Conservation (phyloP, 1,140 invertebrate genomes). For the Cataglyphis hispanica region DNA sequence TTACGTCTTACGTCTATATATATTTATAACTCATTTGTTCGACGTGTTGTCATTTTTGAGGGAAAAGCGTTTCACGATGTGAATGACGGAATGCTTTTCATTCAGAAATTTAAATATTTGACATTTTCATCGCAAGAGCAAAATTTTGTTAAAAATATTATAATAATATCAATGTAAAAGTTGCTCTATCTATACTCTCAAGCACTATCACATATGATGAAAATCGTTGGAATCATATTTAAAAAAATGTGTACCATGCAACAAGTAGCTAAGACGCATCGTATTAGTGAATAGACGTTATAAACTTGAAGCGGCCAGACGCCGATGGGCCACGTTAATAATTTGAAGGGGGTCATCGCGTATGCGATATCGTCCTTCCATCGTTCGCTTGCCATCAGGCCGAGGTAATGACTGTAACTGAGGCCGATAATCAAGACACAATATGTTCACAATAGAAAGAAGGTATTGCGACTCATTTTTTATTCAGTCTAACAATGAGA, state of each 20-base stretch:
- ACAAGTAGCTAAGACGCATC: slow-evolving; percentile 32
- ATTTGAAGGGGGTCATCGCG: slow-evolving; percentile 55
- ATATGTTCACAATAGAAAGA: not conserved
- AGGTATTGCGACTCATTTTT: slow-evolving; percentile 40
- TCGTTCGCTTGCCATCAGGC: slow-evolving; percentile 16
- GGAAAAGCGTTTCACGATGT: not conserved
- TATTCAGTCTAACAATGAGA: slow-evolving; percentile 13
- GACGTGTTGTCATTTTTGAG: not conserved
- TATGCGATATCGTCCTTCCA: slow-evolving; percentile 53
- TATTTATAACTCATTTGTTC: not conserved
- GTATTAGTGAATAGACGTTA: slow-evolving; percentile 6
- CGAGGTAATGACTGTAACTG: slow-evolving; percentile 44
- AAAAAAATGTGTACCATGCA: slow-evolving; percentile 35
- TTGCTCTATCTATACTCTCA: not conserved
- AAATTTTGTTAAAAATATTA: not conserved
- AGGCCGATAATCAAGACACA: slow-evolving; percentile 10
- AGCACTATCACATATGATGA: not conserved
- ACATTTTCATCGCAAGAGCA: not conserved
- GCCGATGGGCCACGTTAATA: slow-evolving; percentile 53
- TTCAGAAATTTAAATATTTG: slow-evolving; percentile 1
- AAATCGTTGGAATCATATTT: not conserved
- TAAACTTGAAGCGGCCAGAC: slow-evolving; percentile 65
- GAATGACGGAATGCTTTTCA: no score
- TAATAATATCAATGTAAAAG: not conserved
- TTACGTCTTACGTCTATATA: not conserved